These are phyloP conservation scores for Blastobasis lacticolella DNA, from an alignment of 2,888 invertebrate species.

Conservation along the genomic window DNA sequence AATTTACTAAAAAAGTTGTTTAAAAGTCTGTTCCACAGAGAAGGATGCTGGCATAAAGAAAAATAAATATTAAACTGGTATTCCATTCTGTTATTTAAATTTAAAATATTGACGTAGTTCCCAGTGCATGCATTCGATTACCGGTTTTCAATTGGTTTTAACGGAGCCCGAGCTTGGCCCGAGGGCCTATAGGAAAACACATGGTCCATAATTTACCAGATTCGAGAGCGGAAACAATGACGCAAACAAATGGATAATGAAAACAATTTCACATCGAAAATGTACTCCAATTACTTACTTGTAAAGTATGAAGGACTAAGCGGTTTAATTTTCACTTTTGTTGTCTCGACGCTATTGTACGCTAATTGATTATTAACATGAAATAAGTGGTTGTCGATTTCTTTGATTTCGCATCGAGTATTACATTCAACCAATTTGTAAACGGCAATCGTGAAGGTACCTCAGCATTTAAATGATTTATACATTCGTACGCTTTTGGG, in stretches of 20 bases:
- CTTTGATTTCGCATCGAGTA: background rate
- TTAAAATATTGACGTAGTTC: slow-evolving; percentile 68
- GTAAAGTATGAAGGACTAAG: too few species aligned
- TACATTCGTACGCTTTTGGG: too few species aligned
- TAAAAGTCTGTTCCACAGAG: too few species aligned
- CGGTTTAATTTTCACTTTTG: too few species aligned
- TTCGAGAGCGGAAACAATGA: slow-evolving; percentile 60
- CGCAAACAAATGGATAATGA: slow-evolving; percentile 62
- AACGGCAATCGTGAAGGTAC: too few species aligned
- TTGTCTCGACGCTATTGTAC: too few species aligned
- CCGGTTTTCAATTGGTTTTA: slow-evolving; percentile 70
- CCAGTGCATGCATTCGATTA: slow-evolving; percentile 69
- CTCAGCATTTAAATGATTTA: too few species aligned
- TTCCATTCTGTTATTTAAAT: slow-evolving; percentile 61
- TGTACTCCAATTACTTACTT: slow-evolving; percentile 45
- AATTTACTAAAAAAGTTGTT: too few species aligned
- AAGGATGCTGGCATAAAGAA: too few species aligned
- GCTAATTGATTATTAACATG: too few species aligned
- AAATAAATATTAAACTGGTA: slow-evolving; percentile 24
- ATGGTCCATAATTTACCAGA: slow-evolving; percentile 67
- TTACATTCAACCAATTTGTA: background rate
- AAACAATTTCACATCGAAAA: slow-evolving; percentile 63
- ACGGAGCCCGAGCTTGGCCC: slow-evolving; percentile 52
- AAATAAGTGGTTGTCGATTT: too few species aligned
- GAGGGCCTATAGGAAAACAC: slow-evolving; percentile 57